Evolutionary conservation across 53 echinoderm and acorn worm species (phyloP).

Genomic region (Arbacia lixula): DNA sequence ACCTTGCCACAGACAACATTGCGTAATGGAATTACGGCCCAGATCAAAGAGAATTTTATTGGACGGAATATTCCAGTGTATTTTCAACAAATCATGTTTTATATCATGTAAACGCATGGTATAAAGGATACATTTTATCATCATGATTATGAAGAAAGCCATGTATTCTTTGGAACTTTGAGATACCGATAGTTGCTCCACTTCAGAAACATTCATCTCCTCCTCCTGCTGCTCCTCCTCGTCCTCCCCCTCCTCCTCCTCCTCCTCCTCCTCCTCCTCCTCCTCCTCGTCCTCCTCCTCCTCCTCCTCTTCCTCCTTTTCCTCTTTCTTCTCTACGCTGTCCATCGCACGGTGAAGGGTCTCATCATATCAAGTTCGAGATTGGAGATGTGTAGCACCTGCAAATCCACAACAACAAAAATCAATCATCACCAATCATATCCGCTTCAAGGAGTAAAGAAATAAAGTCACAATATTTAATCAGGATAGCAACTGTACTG

Average conservation of each 20-base stretch:
- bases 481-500: too few relatives aligned
- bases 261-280: background rate
- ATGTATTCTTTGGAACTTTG: too few relatives aligned
- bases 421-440: background rate
- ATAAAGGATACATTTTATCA: too few relatives aligned
- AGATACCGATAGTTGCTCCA: background rate
- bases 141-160: too few relatives aligned
- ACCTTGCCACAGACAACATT: too few relatives aligned
- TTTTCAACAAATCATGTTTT: too few relatives aligned
- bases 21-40: too few relatives aligned
- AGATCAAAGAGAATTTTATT: too few relatives aligned
- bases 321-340: background rate
- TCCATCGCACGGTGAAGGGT: slow-evolving; percentile 10
- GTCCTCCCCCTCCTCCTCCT: background rate
- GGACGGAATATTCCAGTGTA: too few relatives aligned
- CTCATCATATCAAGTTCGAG: slow-evolving; percentile 28
- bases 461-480: background rate
- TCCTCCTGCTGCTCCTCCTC: background rate
- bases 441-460: background rate
- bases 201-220: background rate
- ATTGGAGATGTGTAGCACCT: slow-evolving; percentile 7
- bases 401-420: background rate
- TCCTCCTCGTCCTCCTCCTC: background rate
- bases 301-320: background rate
- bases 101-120: too few relatives aligned